Evolutionary conservation across 1,140 invertebrate genomes (phyloP).

Genomic region (Papilio polyxenes): DNA sequence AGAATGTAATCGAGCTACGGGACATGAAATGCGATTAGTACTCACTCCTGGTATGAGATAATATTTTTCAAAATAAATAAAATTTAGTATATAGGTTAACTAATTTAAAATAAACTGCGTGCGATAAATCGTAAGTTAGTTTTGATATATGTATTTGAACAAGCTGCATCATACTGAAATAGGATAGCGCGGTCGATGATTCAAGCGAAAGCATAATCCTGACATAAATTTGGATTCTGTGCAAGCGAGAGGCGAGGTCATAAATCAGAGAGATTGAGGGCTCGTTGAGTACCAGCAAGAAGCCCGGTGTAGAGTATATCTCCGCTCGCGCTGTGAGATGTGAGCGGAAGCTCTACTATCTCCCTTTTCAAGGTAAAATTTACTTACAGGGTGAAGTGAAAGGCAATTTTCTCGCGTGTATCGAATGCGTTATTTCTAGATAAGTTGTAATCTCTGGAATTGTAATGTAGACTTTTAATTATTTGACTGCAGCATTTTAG

Average conservation of each 20-base stretch:
- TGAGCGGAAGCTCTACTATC: no score
- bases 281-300: background rate
- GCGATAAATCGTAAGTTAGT: background rate
- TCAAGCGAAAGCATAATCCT: slow-evolving; percentile 10
- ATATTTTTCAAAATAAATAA: background rate
- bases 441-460: no score
- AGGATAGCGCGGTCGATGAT: background rate
- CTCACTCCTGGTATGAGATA: background rate
- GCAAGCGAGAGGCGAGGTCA: background rate
- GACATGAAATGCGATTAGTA: background rate
- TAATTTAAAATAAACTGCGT: background rate
- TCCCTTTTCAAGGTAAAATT: no score
- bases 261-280: slow-evolving; percentile 11
- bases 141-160: background rate
- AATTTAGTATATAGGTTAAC: background rate
- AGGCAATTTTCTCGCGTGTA: no score
- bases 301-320: background rate
- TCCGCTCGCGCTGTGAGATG: no score
- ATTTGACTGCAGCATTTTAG: no score
- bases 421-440: no score
- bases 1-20: background rate
- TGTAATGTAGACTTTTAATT: no score
- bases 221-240: slow-evolving; percentile 22
- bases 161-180: background rate
- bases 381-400: no score